phyloP scores from a whole-genome alignment of 2,888 invertebrate species.

The Autographa pulchrina region DNA sequence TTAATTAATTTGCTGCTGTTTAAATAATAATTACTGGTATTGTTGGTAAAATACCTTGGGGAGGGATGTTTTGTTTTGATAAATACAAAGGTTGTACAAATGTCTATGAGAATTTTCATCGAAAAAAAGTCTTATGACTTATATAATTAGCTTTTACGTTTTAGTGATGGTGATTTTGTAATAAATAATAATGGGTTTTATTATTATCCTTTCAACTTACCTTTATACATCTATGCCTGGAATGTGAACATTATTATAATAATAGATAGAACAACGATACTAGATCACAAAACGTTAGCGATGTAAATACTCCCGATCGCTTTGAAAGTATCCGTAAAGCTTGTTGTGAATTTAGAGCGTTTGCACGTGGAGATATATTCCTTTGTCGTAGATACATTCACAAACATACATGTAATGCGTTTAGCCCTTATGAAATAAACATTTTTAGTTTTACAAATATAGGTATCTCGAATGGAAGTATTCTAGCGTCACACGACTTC shows the following conservation, averaged over 20 bases:
- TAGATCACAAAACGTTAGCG: not conserved
- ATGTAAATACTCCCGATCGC: not conserved
- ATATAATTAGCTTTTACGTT: not conserved
- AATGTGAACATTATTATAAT: not conserved
- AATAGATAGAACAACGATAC: constrained; percentile 1
- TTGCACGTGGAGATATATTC: constrained; percentile 2
- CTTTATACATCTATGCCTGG: not conserved
- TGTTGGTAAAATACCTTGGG: not conserved
- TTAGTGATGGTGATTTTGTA: not conserved
- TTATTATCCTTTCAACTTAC: not conserved
- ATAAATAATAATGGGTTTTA: not conserved
- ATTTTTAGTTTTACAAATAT: not conserved
- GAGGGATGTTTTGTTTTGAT: not conserved
- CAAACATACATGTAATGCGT: not conserved
- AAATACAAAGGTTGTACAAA: not conserved
- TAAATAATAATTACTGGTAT: not conserved
- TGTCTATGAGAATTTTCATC: too few species aligned
- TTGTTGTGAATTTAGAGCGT: constrained; percentile 2
- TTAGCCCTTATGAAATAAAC: constrained; percentile 1
- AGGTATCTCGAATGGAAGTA: not conserved
- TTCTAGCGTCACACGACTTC: not conserved
- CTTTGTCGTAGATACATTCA: not conserved
- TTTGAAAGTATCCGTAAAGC: constrained; percentile 4
- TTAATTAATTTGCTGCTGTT: not conserved
- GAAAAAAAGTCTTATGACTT: not conserved